Evolutionary conservation across 1,140 invertebrate genomes (phyloP).

Genomic region (Aradophagus sp.): DNA sequence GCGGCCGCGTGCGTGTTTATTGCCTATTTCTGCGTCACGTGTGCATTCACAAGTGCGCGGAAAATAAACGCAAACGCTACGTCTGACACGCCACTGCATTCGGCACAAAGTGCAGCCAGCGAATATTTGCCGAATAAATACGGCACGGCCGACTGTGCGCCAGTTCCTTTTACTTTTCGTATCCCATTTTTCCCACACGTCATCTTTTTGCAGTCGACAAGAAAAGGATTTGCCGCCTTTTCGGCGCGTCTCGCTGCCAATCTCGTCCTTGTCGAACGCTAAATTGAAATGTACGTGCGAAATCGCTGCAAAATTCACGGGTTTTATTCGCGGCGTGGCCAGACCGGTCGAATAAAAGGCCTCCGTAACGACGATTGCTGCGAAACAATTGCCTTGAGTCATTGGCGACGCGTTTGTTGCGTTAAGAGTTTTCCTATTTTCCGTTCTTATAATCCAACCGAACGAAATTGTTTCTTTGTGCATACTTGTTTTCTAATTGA

Average conservation of each 20-base stretch:
- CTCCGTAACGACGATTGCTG: too few species aligned
- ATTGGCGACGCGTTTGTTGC: too few species aligned
- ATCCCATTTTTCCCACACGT: conserved; percentile 47
- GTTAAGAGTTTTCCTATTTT: too few species aligned
- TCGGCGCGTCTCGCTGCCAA: conserved; percentile 25
- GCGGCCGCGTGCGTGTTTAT: conserved; percentile 49
- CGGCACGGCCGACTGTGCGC: conserved; percentile 57
- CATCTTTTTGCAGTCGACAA: conserved; percentile 39
- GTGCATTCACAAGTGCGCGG: conserved; percentile 49
- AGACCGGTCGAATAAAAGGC: too few species aligned
- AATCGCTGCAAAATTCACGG: conserved; percentile 40
- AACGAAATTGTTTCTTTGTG: too few species aligned
- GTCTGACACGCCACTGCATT: conserved; percentile 51
- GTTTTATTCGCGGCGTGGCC: too few species aligned
- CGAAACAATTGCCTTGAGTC: too few species aligned
- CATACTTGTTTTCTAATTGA: too few species aligned
- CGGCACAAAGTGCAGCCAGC: conserved; percentile 52
- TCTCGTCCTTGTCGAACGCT: conserved; percentile 29
- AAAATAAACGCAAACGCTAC: conserved; percentile 54
- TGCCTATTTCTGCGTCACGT: conserved; percentile 57
- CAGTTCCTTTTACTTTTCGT: conserved; percentile 46
- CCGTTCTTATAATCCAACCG: too few species aligned
- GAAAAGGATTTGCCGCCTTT: conserved; percentile 51
- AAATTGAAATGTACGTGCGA: conserved; percentile 46
- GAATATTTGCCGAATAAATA: conserved; percentile 57